Percentiles rank a stretch among this genome's conserved stretches.
These are phyloP conservation scores for Mergus octosetaceus DNA, from an alignment of 2,797 vertebrate genomes.

Conservation along the genomic window DNA sequence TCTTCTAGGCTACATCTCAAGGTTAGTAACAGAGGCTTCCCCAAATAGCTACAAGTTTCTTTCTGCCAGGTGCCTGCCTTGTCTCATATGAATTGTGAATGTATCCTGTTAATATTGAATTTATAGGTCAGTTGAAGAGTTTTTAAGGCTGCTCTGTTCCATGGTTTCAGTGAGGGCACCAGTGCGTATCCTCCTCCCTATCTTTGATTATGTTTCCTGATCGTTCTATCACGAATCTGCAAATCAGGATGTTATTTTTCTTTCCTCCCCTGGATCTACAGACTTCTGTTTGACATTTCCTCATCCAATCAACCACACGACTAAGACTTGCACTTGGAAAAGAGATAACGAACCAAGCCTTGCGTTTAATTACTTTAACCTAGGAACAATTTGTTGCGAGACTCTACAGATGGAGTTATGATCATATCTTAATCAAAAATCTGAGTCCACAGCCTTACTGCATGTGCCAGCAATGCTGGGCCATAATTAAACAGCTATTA, in stretches of 20 bases:
- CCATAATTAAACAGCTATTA: not conserved
- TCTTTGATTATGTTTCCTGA: not conserved
- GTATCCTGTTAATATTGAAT: not conserved
- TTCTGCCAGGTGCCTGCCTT: not conserved
- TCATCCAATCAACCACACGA: not conserved
- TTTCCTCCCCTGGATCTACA: not conserved
- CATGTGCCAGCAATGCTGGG: not conserved
- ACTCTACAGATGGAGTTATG: not conserved
- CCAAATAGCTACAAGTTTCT: not conserved
- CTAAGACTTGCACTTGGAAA: not conserved
- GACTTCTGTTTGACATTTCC: not conserved
- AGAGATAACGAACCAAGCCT: not conserved
- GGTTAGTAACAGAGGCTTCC: not conserved
- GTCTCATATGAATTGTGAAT: not conserved
- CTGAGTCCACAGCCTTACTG: not conserved
- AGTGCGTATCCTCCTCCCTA: not conserved
- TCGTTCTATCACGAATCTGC: not conserved
- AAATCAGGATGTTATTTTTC: not conserved
- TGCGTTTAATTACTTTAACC: not conserved
- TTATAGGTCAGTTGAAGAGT: not conserved
- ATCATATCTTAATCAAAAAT: not conserved
- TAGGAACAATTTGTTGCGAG: conserved; percentile 1
- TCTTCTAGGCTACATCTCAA: not conserved
- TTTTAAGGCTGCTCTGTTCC: not conserved
- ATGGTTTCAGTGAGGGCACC: accelerated